phyloP scores from a whole-genome alignment of 2,888 invertebrate genomes.

The Aquatica leii region DNA sequence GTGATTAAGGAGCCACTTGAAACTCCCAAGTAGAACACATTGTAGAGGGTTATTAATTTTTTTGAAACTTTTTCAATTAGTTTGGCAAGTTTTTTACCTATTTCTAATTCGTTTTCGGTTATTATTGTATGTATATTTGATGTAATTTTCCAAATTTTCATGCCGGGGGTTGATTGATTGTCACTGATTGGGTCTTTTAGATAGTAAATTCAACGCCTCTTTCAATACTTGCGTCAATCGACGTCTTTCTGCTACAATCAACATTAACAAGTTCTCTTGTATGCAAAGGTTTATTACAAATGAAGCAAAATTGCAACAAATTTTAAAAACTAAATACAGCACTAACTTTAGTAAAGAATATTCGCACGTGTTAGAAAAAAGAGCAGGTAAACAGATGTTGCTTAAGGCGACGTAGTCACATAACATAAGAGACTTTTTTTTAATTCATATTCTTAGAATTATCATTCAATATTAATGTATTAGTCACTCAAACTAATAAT shows the following conservation, averaged over 20 bases:
- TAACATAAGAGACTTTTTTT: not conserved
- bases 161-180: not conserved
- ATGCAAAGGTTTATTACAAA: too few species aligned
- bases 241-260: constrained; percentile 46
- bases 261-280: constrained; percentile 47
- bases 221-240: not conserved
- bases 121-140: constrained; percentile 39
- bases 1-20: constrained; percentile 87
- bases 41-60: constrained; percentile 69
- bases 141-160: not conserved
- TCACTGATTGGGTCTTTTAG: not conserved
- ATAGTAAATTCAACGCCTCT: not conserved
- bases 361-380: not conserved
- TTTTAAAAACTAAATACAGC: constrained; percentile 13
- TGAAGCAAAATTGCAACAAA: constrained; percentile 34
- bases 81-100: constrained; percentile 67
- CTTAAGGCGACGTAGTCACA: not conserved
- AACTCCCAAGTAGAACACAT: constrained; percentile 77
- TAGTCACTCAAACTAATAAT: too few species aligned
- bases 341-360: not conserved
- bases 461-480: too few species aligned
- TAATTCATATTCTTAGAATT: not conserved
- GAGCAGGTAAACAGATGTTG: not conserved
- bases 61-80: constrained; percentile 73
- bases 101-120: constrained; percentile 63